Percentiles rank a stretch among this genome's conserved stretches.
Evolutionary conservation across 1,140 invertebrate genomes (phyloP).

Genomic region (Drosophila albomicans): DNA sequence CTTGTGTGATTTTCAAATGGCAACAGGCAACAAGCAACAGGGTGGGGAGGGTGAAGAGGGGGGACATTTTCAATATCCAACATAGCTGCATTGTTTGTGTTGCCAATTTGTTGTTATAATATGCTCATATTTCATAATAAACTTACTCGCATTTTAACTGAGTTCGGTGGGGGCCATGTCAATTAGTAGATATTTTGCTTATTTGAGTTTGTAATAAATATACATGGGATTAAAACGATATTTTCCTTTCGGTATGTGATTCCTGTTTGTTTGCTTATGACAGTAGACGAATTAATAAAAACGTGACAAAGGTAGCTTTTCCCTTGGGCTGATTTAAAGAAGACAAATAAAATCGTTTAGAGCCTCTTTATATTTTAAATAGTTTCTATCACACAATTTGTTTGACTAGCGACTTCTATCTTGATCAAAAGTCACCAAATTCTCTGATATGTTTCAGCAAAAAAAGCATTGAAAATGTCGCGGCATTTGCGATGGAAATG

Average conservation of each 20-base stretch:
- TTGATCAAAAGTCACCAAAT: not conserved
- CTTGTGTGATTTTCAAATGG: conserved; percentile 72
- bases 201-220: not conserved
- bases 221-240: not conserved
- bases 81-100: conserved; percentile 26
- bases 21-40: conserved; percentile 44
- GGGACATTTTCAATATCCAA: conserved; percentile 39
- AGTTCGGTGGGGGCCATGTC: not conserved
- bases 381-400: no score
- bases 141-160: not conserved
- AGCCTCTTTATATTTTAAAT: no score
- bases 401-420: no score
- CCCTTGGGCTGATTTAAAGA: no score
- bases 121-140: conserved; percentile 35
- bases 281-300: no score
- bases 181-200: conserved; percentile 1
- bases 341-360: no score
- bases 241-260: not conserved
- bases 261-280: not conserved
- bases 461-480: not conserved
- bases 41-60: no score
- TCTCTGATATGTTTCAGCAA: not conserved
- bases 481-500: not conserved
- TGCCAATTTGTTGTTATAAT: conserved; percentile 41
- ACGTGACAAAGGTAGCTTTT: no score